Conservation (phyloP, 2,888 invertebrate genomes). For the Invenusta paracnida region DNA sequence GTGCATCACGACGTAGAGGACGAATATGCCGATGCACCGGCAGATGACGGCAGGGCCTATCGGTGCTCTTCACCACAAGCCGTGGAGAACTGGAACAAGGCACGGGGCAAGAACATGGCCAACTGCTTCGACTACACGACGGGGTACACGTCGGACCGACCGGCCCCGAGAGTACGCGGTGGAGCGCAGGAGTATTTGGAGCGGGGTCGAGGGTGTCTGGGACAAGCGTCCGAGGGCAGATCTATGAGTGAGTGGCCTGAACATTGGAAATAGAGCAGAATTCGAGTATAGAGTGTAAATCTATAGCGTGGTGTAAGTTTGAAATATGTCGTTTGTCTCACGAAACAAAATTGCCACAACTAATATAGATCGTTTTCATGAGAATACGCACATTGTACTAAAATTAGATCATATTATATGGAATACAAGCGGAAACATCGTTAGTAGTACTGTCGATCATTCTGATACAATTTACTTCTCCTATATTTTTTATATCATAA, state of each 20-base stretch:
- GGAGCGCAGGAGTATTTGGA: background rate
- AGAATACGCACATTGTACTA: too few species aligned
- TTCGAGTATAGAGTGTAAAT: too few species aligned
- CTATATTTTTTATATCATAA: too few species aligned
- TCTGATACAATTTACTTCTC: too few species aligned
- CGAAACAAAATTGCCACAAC: too few species aligned
- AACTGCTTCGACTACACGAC: slow-evolving; percentile 28
- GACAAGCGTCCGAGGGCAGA: background rate
- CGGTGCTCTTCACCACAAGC: background rate
- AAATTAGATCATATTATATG: too few species aligned
- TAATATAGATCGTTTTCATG: too few species aligned
- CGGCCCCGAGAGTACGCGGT: background rate
- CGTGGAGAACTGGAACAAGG: background rate
- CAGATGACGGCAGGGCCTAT: background rate
- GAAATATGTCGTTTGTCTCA: too few species aligned
- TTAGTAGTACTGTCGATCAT: too few species aligned
- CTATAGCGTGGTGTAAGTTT: too few species aligned
- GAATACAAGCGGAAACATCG: too few species aligned
- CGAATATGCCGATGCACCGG: background rate
- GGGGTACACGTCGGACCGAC: background rate
- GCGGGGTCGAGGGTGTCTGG: background rate
- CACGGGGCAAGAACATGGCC: background rate
- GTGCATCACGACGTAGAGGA: background rate
- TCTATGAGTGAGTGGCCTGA: background rate
- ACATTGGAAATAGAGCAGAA: too few species aligned